Percentiles rank a stretch among this genome's conserved stretches.
These are phyloP conservation scores for Okapia johnstoni DNA, from an alignment of 2,113 vertebrate species.

Conservation along the genomic window DNA sequence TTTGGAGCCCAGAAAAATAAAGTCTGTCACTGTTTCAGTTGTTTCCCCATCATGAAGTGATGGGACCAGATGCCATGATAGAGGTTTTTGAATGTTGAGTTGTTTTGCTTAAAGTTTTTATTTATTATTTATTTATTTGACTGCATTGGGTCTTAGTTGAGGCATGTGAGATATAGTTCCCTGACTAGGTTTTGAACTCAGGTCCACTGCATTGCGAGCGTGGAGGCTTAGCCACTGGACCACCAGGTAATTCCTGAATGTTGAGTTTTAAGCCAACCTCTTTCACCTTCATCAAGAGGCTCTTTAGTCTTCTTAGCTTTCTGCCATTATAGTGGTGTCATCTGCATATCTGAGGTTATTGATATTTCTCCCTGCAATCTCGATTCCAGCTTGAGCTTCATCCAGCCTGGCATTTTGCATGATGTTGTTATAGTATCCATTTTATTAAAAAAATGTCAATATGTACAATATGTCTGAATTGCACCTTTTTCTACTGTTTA, in stretches of 20 bases:
- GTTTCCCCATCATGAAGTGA: background rate
- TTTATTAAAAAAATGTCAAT: slow-evolving; percentile 10
- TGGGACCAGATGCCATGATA: background rate
- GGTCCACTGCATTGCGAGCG: background rate
- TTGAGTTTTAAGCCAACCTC: background rate
- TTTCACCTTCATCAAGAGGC: background rate
- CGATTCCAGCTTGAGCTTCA: background rate
- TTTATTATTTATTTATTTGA: background rate
- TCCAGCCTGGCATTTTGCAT: background rate
- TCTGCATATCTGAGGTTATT: background rate
- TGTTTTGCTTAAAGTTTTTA: background rate
- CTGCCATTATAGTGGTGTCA: background rate
- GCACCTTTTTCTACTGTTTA: background rate
- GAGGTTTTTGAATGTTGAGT: background rate
- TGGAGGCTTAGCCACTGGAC: background rate
- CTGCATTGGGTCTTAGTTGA: background rate
- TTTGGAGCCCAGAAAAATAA: background rate
- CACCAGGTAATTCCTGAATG: background rate
- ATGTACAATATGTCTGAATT: background rate
- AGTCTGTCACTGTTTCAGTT: background rate
- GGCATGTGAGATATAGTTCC: background rate
- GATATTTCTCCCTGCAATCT: background rate
- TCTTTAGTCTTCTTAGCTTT: background rate
- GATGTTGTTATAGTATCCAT: background rate
- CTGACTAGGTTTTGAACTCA: background rate